phyloP scores from a whole-genome alignment of 2,888 invertebrate genomes.

The Bruchidius siliquastri region DNA sequence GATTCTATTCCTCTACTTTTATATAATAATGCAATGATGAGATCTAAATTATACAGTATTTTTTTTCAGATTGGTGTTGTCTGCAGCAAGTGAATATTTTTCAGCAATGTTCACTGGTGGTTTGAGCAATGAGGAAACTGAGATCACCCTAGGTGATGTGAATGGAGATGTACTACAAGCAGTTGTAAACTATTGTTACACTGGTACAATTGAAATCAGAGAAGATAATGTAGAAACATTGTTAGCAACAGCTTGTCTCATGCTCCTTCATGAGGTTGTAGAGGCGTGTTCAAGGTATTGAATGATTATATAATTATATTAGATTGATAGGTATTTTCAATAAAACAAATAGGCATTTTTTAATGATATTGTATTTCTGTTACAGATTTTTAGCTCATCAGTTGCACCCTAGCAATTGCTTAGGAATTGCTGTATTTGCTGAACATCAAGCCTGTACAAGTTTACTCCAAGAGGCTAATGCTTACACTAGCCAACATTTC shows the following conservation, averaged over 20 bases:
- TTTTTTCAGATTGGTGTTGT: conserved; percentile 69
- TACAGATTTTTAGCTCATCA: conserved; percentile 77
- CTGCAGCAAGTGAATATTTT: conserved; percentile 92
- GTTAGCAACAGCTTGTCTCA: conserved; percentile 79
- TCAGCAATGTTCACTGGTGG: conserved; percentile 93
- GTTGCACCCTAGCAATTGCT: conserved; percentile 88
- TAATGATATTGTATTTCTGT: not conserved
- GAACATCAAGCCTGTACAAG: conserved; percentile 84
- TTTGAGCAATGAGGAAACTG: conserved; percentile 75
- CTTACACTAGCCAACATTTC: conserved; percentile 78
- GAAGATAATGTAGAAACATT: conserved; percentile 90
- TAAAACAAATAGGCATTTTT: not conserved
- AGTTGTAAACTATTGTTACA: conserved; percentile 87
- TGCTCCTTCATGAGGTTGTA: conserved; percentile 81
- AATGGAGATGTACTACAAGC: conserved; percentile 81
- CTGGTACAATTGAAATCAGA: conserved; percentile 75
- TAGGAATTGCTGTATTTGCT: conserved; percentile 90
- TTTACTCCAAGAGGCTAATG: conserved; percentile 74
- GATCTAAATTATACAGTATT: not conserved
- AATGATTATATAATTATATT: not conserved
- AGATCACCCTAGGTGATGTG: conserved; percentile 79
- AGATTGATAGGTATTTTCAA: not conserved
- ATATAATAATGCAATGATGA: not conserved
- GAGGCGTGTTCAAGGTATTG: conserved; percentile 71
- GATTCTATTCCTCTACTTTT: no score